Evolutionary conservation across 2,113 vertebrate genomes (phyloP).

Genomic region (Vicugna pacos): DNA sequence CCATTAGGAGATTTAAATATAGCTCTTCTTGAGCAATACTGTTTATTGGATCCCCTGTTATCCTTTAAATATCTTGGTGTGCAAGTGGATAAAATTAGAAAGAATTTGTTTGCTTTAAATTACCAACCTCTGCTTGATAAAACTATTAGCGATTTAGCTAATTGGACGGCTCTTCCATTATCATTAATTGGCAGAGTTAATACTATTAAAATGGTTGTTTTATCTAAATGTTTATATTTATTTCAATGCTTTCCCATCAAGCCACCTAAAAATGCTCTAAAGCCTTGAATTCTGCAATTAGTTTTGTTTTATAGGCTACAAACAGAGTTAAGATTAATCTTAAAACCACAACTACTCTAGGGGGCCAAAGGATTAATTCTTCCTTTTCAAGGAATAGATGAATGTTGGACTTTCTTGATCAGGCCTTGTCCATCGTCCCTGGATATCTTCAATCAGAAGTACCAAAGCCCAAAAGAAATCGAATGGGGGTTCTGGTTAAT

Average conservation of each 20-base stretch:
- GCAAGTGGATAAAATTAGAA: conserved; percentile 91
- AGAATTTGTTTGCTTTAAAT: conserved; percentile 93
- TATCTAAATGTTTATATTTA: conserved; percentile 89
- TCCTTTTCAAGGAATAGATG: conserved; percentile 67
- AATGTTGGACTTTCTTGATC: conserved; percentile 53
- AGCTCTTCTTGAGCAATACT: conserved; percentile 88
- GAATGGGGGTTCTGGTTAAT: not conserved
- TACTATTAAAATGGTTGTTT: conserved; percentile 91
- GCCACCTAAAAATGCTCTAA: conserved; percentile 84
- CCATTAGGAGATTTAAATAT: conserved; percentile 90
- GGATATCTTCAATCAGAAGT: not conserved
- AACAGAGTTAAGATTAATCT: conserved; percentile 87
- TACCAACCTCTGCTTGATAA: conserved; percentile 92
- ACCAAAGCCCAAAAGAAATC: conserved; percentile 2
- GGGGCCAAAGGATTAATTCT: conserved; percentile 77
- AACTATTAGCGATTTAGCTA: conserved; percentile 92
- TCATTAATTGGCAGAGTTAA: conserved; percentile 93
- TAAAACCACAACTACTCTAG: conserved; percentile 81
- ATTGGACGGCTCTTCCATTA: conserved; percentile 92
- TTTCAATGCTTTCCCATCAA: conserved; percentile 86
- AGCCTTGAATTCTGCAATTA: conserved; percentile 86
- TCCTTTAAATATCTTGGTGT: conserved; percentile 92
- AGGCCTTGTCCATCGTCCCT: not conserved
- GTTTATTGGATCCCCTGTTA: conserved; percentile 92
- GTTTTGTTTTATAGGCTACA: conserved; percentile 87